Percentiles rank a stretch among this genome's conserved stretches.
Conservation (phyloP, 2,113 vertebrate species). For the Lota lota region DNA sequence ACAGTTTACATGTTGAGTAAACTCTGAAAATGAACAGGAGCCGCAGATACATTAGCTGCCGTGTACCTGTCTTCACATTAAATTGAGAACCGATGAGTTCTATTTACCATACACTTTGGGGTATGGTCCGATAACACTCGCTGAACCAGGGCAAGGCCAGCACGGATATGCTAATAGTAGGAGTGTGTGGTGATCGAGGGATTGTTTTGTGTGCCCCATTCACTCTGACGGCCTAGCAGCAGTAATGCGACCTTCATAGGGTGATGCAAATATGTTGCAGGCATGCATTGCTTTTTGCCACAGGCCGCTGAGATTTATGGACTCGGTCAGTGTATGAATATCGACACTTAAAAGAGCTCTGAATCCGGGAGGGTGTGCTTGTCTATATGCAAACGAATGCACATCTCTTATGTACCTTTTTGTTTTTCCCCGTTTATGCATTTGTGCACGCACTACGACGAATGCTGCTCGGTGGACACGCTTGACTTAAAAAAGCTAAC, state of each 20-base stretch:
- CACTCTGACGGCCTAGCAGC: conserved; percentile 37
- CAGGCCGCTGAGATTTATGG: conserved; percentile 64
- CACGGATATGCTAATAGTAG: background rate
- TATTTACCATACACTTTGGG: conserved; percentile 12
- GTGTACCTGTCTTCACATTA: conserved; percentile 24
- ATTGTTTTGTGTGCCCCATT: conserved; percentile 12
- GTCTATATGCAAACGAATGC: conserved; percentile 13
- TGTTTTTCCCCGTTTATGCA: background rate
- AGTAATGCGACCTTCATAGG: conserved; percentile 69
- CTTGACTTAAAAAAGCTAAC: background rate
- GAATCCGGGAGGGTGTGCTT: conserved; percentile 34
- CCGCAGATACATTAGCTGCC: conserved; percentile 18
- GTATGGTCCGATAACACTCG: conserved; percentile 27
- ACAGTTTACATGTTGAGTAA: conserved; percentile 39
- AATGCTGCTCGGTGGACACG: background rate
- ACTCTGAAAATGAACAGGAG: conserved; percentile 33
- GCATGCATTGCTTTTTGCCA: conserved; percentile 64
- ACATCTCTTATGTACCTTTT: conserved; percentile 2
- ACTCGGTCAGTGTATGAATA: conserved; percentile 64
- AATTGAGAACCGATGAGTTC: conserved; percentile 27
- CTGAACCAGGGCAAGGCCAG: conserved; percentile 20
- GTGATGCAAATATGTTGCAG: conserved; percentile 69
- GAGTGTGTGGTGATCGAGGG: conserved; percentile 18
- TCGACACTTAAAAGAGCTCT: conserved; percentile 57
- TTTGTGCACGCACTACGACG: background rate